These are phyloP conservation scores for Peromyscus eremicus DNA, from an alignment of 2,797 vertebrate genomes.

Conservation along the genomic window DNA sequence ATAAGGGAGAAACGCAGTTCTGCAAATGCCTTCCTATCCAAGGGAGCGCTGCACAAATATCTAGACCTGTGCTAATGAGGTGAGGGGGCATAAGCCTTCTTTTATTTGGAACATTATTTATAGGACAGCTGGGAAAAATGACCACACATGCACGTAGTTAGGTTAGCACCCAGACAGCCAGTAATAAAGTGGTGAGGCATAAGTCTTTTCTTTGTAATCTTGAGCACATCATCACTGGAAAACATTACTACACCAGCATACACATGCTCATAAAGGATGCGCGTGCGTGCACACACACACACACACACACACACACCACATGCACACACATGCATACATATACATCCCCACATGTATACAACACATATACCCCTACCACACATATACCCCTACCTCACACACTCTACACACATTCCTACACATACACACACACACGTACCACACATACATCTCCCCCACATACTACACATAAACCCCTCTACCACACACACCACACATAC, in stretches of 20 bases:
- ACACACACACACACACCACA: neutral
- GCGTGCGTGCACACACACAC: neutral
- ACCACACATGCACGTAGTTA: neutral
- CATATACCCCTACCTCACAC: neutral
- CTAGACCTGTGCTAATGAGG: neutral
- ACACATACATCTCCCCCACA: neutral
- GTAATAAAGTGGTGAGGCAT: neutral
- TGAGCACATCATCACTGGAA: neutral
- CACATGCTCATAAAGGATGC: neutral
- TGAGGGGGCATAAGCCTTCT: neutral
- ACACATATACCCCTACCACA: neutral
- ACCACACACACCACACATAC: neutral
- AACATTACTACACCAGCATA: neutral
- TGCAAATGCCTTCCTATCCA: neutral
- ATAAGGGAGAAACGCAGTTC: neutral
- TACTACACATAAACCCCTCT: neutral
- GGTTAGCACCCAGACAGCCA: neutral
- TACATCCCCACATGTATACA: no score
- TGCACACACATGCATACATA: neutral
- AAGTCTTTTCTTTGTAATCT: neutral
- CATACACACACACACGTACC: neutral
- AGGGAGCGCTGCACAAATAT: neutral
- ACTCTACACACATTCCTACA: neutral
- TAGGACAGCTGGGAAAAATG: neutral
- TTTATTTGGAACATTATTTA: neutral